Conservation (phyloP, 2,888 invertebrate species). For the Junonia oenone region DNA sequence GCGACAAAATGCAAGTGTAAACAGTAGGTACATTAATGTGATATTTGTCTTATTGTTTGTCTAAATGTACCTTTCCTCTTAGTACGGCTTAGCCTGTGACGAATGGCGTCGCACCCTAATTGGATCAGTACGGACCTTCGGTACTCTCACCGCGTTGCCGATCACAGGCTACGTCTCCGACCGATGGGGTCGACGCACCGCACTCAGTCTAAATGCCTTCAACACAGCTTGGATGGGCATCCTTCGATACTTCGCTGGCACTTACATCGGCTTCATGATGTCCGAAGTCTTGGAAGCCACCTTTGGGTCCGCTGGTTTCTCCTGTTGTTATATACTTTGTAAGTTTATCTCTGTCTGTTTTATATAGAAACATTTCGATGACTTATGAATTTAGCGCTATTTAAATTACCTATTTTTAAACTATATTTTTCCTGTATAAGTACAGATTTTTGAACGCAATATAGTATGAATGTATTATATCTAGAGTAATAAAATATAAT, state of each 20-base stretch:
- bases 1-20: too few species aligned
- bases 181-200: conserved; percentile 82
- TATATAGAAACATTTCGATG: too few species aligned
- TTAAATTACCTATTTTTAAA: too few species aligned
- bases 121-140: conserved; percentile 84
- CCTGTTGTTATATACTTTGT: conserved; percentile 85
- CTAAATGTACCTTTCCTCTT: conserved; percentile 14
- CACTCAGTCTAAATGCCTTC: conserved; percentile 76
- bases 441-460: too few species aligned
- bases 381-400: too few species aligned
- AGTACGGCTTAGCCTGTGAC: conserved; percentile 82
- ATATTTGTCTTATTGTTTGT: too few species aligned
- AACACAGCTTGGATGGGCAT: conserved; percentile 82
- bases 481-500: too few species aligned
- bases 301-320: conserved; percentile 83
- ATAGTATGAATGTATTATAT: too few species aligned
- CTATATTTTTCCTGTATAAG: too few species aligned
- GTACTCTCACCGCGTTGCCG: conserved; percentile 83
- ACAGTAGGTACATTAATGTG: too few species aligned
- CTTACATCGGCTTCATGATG: conserved; percentile 81
- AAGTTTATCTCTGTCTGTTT: conserved; percentile 38
- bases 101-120: conserved; percentile 85
- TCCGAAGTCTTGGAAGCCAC: conserved; percentile 85
- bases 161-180: conserved; percentile 85
- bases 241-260: conserved; percentile 76